Conservation (phyloP, 64 coral and sea anemone species). For the Astreopora myriophthalma region DNA sequence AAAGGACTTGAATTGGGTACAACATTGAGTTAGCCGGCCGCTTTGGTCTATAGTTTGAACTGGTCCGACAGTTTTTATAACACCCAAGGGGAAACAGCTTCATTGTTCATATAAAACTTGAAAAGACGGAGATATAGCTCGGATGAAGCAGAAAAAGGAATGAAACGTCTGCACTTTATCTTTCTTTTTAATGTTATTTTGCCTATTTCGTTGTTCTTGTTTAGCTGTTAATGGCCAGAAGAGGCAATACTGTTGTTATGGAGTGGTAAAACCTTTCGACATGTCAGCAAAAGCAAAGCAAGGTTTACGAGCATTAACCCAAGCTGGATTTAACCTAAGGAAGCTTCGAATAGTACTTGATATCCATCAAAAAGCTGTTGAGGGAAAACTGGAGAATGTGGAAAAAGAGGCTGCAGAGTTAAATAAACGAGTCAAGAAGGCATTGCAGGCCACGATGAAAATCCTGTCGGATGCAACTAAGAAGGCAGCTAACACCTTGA, state of each 20-base stretch:
- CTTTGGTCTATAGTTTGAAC: too few species aligned
- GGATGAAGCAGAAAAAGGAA: too few species aligned
- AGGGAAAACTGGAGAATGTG: constrained; percentile 60
- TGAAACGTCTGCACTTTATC: too few species aligned
- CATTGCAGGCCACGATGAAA: constrained; percentile 35
- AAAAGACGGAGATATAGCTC: too few species aligned
- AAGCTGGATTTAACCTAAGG: constrained; percentile 10
- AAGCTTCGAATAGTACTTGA: constrained; percentile 1
- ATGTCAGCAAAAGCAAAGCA: constrained; percentile 29
- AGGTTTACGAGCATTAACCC: constrained; percentile 5
- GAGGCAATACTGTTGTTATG: constrained; percentile 28
- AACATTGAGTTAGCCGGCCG: too few species aligned
- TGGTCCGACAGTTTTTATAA: too few species aligned
- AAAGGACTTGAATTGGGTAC: too few species aligned
- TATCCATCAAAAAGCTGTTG: background rate
- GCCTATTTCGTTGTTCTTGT: background rate
- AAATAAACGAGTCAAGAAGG: constrained; percentile 43
- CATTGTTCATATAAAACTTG: too few species aligned
- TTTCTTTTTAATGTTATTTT: background rate
- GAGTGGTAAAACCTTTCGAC: constrained; percentile 2
- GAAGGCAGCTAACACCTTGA: constrained; percentile 55
- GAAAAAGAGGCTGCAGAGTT: constrained; percentile 56
- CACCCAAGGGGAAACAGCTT: too few species aligned
- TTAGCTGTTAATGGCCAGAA: constrained; percentile 4
- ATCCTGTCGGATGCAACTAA: constrained; percentile 55